These are phyloP conservation scores for Araneus ventricosus DNA, from an alignment of 1,140 invertebrate species.

Conservation along the genomic window DNA sequence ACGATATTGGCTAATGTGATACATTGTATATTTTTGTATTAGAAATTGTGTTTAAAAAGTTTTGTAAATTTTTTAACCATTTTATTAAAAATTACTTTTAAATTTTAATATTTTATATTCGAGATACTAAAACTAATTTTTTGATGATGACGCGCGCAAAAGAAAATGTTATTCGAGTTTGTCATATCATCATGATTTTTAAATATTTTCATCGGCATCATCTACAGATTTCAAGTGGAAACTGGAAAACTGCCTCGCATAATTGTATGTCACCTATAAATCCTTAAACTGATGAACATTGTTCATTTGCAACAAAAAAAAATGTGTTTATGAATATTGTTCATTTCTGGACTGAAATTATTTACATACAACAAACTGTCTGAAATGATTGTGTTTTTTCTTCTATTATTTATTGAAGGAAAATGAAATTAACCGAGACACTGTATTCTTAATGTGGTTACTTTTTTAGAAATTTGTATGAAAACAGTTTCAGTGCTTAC, in stretches of 20 bases:
- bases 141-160: too few species aligned
- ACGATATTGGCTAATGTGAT: too few species aligned
- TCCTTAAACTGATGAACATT: slow-evolving; percentile 28
- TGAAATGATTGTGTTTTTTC: slow-evolving; percentile 8
- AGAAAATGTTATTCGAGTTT: too few species aligned
- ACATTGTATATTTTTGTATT: too few species aligned
- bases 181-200: slow-evolving; percentile 56
- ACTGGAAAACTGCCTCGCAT: background rate
- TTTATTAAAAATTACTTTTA: too few species aligned
- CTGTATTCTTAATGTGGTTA: background rate
- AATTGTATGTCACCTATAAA: background rate
- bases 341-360: slow-evolving; percentile 21
- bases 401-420: background rate
- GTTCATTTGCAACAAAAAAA: slow-evolving; percentile 37
- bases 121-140: too few species aligned
- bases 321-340: background rate
- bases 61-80: too few species aligned
- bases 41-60: too few species aligned
- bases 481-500: background rate
- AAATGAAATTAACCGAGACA: background rate
- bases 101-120: too few species aligned
- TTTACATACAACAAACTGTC: background rate
- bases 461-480: background rate
- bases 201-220: slow-evolving; percentile 30
- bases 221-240: background rate